phyloP scores from a whole-genome alignment of 2,797 vertebrate genomes.

The Sphenopsis melanotis region DNA sequence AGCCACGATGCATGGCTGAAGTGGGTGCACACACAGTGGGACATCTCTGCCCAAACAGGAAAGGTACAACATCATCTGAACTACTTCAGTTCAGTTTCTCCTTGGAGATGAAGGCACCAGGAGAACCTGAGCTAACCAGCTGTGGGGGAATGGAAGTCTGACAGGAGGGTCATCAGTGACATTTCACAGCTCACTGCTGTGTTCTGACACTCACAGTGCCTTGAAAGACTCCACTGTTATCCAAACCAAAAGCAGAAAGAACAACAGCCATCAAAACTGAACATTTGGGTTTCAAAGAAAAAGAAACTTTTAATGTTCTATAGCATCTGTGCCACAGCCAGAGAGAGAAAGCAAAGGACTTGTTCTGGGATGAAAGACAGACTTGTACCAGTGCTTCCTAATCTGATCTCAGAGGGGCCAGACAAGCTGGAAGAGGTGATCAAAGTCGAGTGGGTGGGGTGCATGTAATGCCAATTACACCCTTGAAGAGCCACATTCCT shows the following conservation, averaged over 20 bases:
- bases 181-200: neutral
- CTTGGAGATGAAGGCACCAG: neutral
- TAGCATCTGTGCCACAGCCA: neutral
- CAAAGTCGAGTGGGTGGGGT: neutral
- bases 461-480: neutral
- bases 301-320: neutral
- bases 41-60: neutral
- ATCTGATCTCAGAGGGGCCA: constrained; percentile 18
- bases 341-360: neutral
- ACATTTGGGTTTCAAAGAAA: neutral
- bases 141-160: neutral
- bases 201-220: neutral
- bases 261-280: neutral
- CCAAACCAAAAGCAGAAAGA: neutral
- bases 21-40: neutral
- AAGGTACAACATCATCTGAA: neutral
- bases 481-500: constrained; percentile 29
- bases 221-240: neutral
- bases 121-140: neutral
- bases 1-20: neutral
- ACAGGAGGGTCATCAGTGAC: neutral
- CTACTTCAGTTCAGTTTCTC: neutral
- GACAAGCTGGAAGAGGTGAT: neutral
- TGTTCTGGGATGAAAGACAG: constrained; percentile 9
- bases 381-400: neutral